Base-by-base conservation (phyloP, 2,888 invertebrate species). In the Ptilodon capucinus region DNA sequence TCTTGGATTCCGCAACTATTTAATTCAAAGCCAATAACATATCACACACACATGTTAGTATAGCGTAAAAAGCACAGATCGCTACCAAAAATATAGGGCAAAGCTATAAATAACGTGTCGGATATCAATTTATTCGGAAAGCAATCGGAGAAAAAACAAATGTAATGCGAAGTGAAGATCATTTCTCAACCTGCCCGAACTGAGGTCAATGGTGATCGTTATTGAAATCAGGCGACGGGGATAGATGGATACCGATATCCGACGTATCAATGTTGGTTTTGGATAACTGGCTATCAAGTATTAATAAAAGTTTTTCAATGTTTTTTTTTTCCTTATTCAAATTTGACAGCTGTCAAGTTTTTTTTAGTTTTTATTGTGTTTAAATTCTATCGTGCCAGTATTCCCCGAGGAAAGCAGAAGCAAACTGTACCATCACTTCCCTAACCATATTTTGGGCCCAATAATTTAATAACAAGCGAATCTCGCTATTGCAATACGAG, bases 101-200 rank as follows among this genome's bases (percentile, higher is more conserved):
- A 18, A 38, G n/a, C 1, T 39, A 39, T n/a, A 32, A 40, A 42
- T 17, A 35, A 46, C 23, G 6, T 40, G 17, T 43, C 13, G 42
- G 47, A 49, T 53, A 61, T 61, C 47, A 61, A 52, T 64, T 51
- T 48, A 48, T 56, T 51, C 51, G 52, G 48, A 40, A 49, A 41
- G 46, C 48, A 57, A 39, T 18, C 36, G 14, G 16, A 36, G 44
- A 54, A 64, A 57, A 63, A 57, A 44, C 44, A 45, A 62, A 60
- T 51, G 44, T 66, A 60, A 64, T 54, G 60, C 54, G 52, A 51
- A 19, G 43, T 54, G 47, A 47, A 45, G 16, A 38, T 48, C 49
- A 60, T 66, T 60, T 52, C 52, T 57, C 54, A 46, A 45, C 48
- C 50, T 56, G 53, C 38, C 42, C 36, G 38, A 38, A 36, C 51